Evolutionary conservation across 2,888 invertebrate species (phyloP), one percentile per base, ranked within the genome.

Genomic region (Argyresthia goedartella): DNA sequence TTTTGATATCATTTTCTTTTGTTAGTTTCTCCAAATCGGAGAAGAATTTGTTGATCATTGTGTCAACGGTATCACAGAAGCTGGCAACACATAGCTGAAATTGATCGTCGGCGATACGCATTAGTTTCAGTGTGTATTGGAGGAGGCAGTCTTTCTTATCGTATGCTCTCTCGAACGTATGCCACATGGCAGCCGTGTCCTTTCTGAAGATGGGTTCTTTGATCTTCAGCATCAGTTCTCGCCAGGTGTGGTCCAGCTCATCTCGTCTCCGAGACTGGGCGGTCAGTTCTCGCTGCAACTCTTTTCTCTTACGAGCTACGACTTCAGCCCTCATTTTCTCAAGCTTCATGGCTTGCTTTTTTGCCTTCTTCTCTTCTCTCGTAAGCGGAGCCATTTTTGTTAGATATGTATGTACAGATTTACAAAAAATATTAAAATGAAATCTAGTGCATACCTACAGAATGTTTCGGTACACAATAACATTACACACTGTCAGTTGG

Each of bases 101-200:
- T 63, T 92, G 91, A 25, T 88, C 80, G 66, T 92, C 91, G 2
- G 91, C 89, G 54, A 88, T 71, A 50, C 90, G 81, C 57, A 91
- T 79, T 57, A 91, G 88, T 51, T 81, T 76, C 63, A 90, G 76
- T 11, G 90, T 80, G 56, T 84, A 81, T 6, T 71, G 65, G 51
- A 92, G 90, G 3, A 89, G 67, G 41, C 86, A 70, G 59, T 92
- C 89, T 73, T 92, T 92, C 56, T 88, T 86, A 52, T 88, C 87
- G 13, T 88, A 68, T 0, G 80, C 73, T 57, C 89, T 75, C 62
- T 91, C 89, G 59, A 92, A 85, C 1, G 70, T 69, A 46, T 74
- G 75, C 77, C 82, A 80, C 73, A 84, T 70, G 4, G 81, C 70
- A 62, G 82, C 73, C 16, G 82, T 69, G 7, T 85, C 79, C 57